A percentile compares a stretch with the other conserved stretches of the same genome.
These are phyloP conservation scores for Drosophila sordidapex DNA, from an alignment of 2,888 invertebrate species.

Conservation along the genomic window DNA sequence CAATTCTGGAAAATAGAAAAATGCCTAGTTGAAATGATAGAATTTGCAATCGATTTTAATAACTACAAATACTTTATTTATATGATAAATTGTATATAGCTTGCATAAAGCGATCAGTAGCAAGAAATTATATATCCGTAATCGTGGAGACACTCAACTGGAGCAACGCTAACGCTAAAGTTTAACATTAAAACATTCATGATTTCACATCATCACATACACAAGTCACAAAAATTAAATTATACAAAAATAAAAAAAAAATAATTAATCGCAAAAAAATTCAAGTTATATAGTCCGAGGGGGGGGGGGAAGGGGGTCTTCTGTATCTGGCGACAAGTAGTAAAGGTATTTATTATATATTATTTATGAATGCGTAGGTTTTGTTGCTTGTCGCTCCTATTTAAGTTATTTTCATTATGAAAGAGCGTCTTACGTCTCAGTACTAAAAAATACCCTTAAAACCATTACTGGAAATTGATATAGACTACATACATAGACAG, in stretches of 20 bases:
- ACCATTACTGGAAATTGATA: constrained; percentile 69
- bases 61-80: constrained; percentile 75
- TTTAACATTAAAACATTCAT: constrained; percentile 37
- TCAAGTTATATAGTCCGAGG: constrained; percentile 8
- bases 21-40: background rate
- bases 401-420: constrained; percentile 47
- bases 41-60: constrained; percentile 48
- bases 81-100: constrained; percentile 70
- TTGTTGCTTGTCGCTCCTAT: constrained; percentile 1
- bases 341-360: constrained; percentile 6
- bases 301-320: constrained; percentile 1
- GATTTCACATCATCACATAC: constrained; percentile 15
- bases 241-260: constrained; percentile 8
- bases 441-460: constrained; percentile 71
- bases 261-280: constrained; percentile 6
- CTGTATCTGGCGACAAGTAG: constrained; percentile 8
- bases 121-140: constrained; percentile 41
- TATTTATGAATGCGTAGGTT: constrained; percentile 6
- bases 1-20: background rate
- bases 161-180: constrained; percentile 42
- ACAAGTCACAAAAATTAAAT: constrained; percentile 15
- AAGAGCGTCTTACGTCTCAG: constrained; percentile 52
- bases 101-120: constrained; percentile 46
- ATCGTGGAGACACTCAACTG: constrained; percentile 43
- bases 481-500: constrained; percentile 35